Evolutionary conservation across 2,797 vertebrate genomes (phyloP).

Genomic region (Delichon dasypus): DNA sequence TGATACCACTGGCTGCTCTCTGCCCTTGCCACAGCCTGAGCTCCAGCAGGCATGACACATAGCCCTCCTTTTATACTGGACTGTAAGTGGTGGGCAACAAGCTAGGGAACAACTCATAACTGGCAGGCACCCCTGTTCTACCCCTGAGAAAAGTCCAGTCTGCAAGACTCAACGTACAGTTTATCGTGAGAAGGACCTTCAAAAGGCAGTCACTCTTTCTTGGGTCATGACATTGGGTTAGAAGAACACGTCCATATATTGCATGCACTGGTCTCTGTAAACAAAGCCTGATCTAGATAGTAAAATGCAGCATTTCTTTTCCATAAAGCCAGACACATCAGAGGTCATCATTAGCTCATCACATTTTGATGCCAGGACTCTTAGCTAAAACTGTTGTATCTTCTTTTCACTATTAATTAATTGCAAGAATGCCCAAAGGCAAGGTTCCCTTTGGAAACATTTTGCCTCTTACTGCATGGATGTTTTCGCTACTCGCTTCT

Average conservation of each 20-base stretch:
- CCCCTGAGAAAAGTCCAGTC: background rate
- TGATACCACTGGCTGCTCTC: background rate
- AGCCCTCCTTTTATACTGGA: background rate
- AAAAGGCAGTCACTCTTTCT: background rate
- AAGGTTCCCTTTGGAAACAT: background rate
- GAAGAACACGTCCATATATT: background rate
- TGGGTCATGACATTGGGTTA: background rate
- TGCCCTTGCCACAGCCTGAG: background rate
- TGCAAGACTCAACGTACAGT: fast-evolving
- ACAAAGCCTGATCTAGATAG: background rate
- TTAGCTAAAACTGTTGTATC: background rate
- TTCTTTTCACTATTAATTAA: background rate
- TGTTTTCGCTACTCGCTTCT: background rate
- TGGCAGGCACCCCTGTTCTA: background rate
- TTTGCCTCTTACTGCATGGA: background rate
- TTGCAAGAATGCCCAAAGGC: background rate
- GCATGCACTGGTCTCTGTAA: background rate
- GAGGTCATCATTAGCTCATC: background rate
- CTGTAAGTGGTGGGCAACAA: background rate
- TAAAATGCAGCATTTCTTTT: background rate
- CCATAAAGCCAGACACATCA: background rate
- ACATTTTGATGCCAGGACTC: background rate
- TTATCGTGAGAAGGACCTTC: background rate
- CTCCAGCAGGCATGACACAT: fast-evolving
- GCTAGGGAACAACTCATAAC: background rate